Base-by-base conservation (phyloP, 2,113 vertebrate species). In the Antigone vipio region DNA sequence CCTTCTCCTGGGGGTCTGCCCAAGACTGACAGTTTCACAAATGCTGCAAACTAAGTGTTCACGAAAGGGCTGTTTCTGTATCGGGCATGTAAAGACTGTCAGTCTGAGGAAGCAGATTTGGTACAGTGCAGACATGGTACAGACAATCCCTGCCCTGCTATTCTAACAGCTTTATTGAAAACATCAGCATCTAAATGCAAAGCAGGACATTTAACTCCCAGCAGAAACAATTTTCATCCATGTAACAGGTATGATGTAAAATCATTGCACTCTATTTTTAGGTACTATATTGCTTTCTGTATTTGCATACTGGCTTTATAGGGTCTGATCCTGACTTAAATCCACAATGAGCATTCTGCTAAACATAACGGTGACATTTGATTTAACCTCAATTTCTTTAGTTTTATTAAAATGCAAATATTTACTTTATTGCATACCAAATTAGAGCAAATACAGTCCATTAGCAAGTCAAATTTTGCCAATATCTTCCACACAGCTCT, bases 401-500 rank as follows among this genome's bases (percentile, higher is more conserved):
- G 1, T 85, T 94, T 91, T 88, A 84, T 81, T 72, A 84, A 92
- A 91, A 97, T 78, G 68, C 68, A 95, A 96, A 84, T 83, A 88
- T 91, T 93, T 77, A 83, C 85, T 85, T 85, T 67, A 60, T n/a
- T 90, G 89, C 62, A 69, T 50, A 59, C 32, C 71, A 93, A 90
- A 89, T 84, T 63, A 91, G 53, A 92, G 42, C 40, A 93, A 89
- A 93, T 78, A 62, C 1, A 87, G 40, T 29, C 34, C 40, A 94
- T 95, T 92, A 94, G 76, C 88, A 96, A 97, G 75, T 88, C 72
- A 96, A 78, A 94, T 94, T 86, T 92, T 96, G 83, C 49, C 83
- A 63, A 1, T 84, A 81, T 88, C 66, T 94, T 94, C 68, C 59
- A 55, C 64, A 81, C 11, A 63, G 83, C 72, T 81, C 72, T 72